Evolutionary conservation across 2,797 vertebrate species (phyloP), one percentile per base, ranked within the genome.

Genomic region (Betta splendens): DNA sequence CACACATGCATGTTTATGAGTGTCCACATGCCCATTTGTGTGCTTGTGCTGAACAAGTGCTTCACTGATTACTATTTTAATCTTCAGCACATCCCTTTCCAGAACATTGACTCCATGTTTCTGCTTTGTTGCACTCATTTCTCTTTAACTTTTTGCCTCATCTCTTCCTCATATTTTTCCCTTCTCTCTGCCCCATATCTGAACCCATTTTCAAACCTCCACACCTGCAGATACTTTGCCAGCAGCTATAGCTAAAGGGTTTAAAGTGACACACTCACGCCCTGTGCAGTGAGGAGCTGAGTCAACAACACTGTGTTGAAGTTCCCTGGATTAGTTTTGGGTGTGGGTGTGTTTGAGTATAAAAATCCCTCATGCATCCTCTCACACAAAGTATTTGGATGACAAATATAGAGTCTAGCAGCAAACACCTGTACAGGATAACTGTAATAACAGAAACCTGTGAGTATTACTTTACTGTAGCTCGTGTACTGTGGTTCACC

Each of bases 11-110:
- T 72, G 73, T 68, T 50, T 59, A 37, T 64, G 69, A 60, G 65
- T 15, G 31, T 58, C 48, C 49, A 56, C 16, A n/a, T 31, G 13
- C 67, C 65, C 25, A 7, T 50, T 28, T 33, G 5, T 35, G 15
- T 35, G 32, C n/a, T n/a, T 35, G 32, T n/a, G 5, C 16, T 5
- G 33, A 47, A 35, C 15, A n/a, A 48, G 63, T 54, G 72, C 77
- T 78, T 72, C 68, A 51, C 57, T 65, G 74, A 80, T 78, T 74
- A 68, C 58, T 56, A 20, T 71, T 84, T 81, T 78, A 71, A 78
- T 85, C 81, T 81, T 70, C 68, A 75, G 73, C 65, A 17, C 64
- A 49, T 51, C 51, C 67, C 66, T 77, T 81, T 85, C 61, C 39
- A 49, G 67, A 64, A 74, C 80, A 64, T 77, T 76, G 45, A 1